These are phyloP conservation scores for Drosophila colorata DNA, from an alignment of 2,888 invertebrate genomes.

Conservation along the genomic window DNA sequence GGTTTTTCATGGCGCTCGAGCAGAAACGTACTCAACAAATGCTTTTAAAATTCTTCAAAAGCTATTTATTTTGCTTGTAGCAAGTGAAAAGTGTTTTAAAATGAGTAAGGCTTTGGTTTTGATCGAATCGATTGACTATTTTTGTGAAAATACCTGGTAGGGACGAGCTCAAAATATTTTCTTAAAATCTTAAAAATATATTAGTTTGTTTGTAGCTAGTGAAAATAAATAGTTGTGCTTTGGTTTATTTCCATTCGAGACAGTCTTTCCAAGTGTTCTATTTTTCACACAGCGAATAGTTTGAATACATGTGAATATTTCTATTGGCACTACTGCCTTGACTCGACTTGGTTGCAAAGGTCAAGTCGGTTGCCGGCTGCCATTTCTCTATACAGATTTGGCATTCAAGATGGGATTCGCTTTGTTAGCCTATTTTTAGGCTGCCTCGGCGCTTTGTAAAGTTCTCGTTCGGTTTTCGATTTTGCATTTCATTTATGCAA, in stretches of 20 bases:
- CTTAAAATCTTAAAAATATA: constrained; percentile 2
- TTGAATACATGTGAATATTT: background rate
- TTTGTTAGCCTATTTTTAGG: constrained; percentile 52
- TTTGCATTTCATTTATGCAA: constrained; percentile 44
- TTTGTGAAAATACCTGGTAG: constrained; percentile 1
- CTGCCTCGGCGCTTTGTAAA: constrained; percentile 11
- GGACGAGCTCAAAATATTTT: constrained; percentile 2
- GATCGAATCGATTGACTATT: no score
- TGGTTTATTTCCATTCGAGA: no score
- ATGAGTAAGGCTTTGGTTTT: no score
- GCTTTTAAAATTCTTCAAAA: no score
- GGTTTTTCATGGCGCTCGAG: background rate
- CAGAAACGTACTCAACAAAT: no score
- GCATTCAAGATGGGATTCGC: constrained; percentile 20
- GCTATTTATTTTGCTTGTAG: no score
- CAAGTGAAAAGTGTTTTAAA: no score
- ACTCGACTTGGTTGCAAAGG: constrained; percentile 8
- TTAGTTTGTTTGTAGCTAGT: no score
- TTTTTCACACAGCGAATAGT: background rate
- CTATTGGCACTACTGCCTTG: background rate
- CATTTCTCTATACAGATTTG: constrained; percentile 11
- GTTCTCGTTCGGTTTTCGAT: constrained; percentile 20
- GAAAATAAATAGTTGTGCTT: no score
- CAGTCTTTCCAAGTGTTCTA: no score
- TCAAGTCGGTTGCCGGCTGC: constrained; percentile 25